Evolutionary conservation across 2,888 invertebrate species (phyloP).

Genomic region (Poecilobothrus nobilitatus): DNA sequence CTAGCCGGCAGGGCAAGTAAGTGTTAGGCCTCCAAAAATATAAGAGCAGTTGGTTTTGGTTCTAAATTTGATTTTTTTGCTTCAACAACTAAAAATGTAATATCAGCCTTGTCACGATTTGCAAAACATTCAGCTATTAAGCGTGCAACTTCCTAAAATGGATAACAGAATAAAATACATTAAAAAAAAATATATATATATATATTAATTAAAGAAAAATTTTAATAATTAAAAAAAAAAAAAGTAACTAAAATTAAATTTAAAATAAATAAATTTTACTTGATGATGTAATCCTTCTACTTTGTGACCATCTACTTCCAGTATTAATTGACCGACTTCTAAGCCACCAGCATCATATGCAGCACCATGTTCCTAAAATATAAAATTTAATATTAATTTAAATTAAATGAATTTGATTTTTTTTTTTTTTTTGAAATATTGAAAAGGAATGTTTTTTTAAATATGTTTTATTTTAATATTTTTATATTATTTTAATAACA

Average conservation of each 20-base stretch:
- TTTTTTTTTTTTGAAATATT: background rate
- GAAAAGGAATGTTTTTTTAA: background rate
- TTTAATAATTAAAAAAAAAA: background rate
- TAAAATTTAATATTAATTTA: background rate
- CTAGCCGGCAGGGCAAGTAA: slow-evolving; percentile 80
- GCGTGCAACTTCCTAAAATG: slow-evolving; percentile 69
- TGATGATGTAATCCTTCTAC: slow-evolving; percentile 76
- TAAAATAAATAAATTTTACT: slow-evolving; percentile 26
- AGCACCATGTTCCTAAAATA: slow-evolving; percentile 78
- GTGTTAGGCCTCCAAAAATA: slow-evolving; percentile 89
- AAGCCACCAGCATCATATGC: slow-evolving; percentile 87
- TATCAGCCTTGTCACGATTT: slow-evolving; percentile 72
- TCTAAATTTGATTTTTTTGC: slow-evolving; percentile 86
- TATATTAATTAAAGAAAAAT: background rate
- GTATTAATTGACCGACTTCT: slow-evolving; percentile 87
- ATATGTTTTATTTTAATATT: no score
- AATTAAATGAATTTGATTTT: no score
- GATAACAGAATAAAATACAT: no score
- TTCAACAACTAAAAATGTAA: slow-evolving; percentile 89
- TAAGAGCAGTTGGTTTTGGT: slow-evolving; percentile 82
- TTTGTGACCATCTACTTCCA: slow-evolving; percentile 79
- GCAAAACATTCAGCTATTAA: slow-evolving; percentile 91
- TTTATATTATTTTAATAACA: no score
- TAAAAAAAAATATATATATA: no score
- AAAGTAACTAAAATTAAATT: background rate